phyloP scores from a whole-genome alignment of 2,113 vertebrate species.

The Leucopsar rothschildi region DNA sequence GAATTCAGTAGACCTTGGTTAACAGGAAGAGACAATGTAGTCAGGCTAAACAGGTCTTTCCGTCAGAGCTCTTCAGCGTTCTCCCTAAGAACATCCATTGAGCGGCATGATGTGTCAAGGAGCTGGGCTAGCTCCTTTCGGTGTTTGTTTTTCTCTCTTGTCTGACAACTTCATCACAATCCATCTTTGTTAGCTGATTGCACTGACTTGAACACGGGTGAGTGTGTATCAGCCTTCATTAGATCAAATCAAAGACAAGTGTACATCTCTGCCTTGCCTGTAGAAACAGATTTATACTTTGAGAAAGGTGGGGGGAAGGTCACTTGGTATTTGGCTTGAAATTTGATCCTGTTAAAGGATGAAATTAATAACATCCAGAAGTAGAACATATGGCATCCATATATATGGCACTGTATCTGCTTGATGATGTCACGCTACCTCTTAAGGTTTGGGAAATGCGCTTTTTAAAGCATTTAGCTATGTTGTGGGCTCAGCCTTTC shows the following conservation, averaged over 20 bases:
- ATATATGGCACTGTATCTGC: conserved; percentile 59
- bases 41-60: not conserved
- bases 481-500: conserved; percentile 53
- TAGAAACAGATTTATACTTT: not conserved
- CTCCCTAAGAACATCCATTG: conserved; percentile 51
- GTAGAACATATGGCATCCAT: conserved; percentile 57
- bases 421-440: conserved; percentile 52
- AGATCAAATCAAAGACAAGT: conserved; percentile 34
- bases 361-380: conserved; percentile 54
- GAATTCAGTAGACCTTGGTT: not conserved
- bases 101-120: not conserved
- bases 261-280: not conserved
- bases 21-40: not conserved
- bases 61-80: not conserved
- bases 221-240: conserved; percentile 25
- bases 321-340: conserved; percentile 53
- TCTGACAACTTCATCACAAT: conserved; percentile 55
- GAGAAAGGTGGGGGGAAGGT: conserved; percentile 15
- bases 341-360: conserved; percentile 45
- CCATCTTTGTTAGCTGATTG: conserved; percentile 6
- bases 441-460: conserved; percentile 38
- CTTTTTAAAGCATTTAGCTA: conserved; percentile 33
- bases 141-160: conserved; percentile 32
- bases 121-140: not conserved
- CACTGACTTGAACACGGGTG: conserved; percentile 41